These are phyloP conservation scores for Meta bourneti DNA, from an alignment of 2,888 invertebrate species.

Conservation along the genomic window DNA sequence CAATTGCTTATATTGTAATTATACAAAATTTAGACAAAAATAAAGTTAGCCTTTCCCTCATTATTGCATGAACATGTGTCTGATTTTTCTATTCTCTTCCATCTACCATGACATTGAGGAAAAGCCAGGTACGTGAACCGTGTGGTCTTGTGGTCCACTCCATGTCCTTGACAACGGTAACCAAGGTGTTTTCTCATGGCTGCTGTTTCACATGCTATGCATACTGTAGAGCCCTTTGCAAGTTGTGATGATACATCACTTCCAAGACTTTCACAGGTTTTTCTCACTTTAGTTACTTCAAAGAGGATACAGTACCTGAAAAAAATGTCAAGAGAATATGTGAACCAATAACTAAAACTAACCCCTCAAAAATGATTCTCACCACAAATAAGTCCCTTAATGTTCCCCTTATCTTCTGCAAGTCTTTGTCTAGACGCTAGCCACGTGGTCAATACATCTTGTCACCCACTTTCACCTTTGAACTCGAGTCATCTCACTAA, in stretches of 20 bases:
- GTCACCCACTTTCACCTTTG: no score
- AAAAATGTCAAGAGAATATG: constrained; percentile 77
- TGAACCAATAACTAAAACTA: not conserved
- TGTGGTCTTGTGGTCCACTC: constrained; percentile 87
- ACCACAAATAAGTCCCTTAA: no score
- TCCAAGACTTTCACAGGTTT: constrained; percentile 85
- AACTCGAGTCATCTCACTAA: no score
- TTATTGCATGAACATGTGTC: constrained; percentile 80
- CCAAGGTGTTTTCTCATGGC: constrained; percentile 88
- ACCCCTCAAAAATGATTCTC: no score
- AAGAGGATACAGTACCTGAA: constrained; percentile 93
- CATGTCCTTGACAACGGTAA: constrained; percentile 92
- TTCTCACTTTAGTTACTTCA: constrained; percentile 90
- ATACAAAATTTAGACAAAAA: constrained; percentile 79
- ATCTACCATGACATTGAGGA: constrained; percentile 94
- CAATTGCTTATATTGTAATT: not conserved
- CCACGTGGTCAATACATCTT: no score
- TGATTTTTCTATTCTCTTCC: constrained; percentile 84
- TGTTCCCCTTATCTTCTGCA: no score
- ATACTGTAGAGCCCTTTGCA: constrained; percentile 89
- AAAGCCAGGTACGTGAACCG: constrained; percentile 91
- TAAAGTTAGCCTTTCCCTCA: constrained; percentile 80
- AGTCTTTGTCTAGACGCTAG: no score
- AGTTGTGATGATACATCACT: constrained; percentile 87
- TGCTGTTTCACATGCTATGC: constrained; percentile 90